These are phyloP conservation scores for Drosophila mulleri DNA, from an alignment of 2,888 invertebrate species.

Conservation along the genomic window DNA sequence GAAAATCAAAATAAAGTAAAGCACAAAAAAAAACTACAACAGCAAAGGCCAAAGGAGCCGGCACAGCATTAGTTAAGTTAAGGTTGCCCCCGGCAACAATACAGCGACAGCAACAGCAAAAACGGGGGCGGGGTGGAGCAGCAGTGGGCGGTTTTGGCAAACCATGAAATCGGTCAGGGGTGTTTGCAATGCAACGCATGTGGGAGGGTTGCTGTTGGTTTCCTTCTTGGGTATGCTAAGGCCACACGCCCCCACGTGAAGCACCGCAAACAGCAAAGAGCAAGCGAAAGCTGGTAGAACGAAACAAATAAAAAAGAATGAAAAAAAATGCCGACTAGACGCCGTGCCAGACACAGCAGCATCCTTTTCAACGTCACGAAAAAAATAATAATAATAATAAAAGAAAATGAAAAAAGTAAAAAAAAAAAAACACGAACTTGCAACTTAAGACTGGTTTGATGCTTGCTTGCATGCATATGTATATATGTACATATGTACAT, in stretches of 20 bases:
- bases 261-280: constrained; percentile 41
- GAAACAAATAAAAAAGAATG: constrained; percentile 5
- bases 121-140: neutral
- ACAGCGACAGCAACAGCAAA: neutral
- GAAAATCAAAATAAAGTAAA: constrained; percentile 18
- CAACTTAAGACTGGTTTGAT: constrained; percentile 59
- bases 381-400: constrained; percentile 4
- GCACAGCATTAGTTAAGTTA: constrained; percentile 63
- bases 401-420: constrained; percentile 8
- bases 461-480: constrained; percentile 7
- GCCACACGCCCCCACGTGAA: constrained; percentile 43
- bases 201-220: constrained; percentile 43
- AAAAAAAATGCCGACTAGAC: constrained; percentile 55
- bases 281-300: constrained; percentile 36
- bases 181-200: constrained; percentile 31
- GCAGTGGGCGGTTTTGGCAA: constrained; percentile 45
- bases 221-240: constrained; percentile 35
- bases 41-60: constrained; percentile 25
- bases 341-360: constrained; percentile 55
- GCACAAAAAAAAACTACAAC: constrained; percentile 28
- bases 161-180: constrained; percentile 44
- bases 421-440: constrained; percentile 31
- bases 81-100: constrained; percentile 51
- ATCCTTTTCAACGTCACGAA: constrained; percentile 46
- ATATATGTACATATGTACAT: constrained; percentile 11